Conservation (phyloP, 2,888 invertebrate species). For the Synanthedon andrenaeformis region DNA sequence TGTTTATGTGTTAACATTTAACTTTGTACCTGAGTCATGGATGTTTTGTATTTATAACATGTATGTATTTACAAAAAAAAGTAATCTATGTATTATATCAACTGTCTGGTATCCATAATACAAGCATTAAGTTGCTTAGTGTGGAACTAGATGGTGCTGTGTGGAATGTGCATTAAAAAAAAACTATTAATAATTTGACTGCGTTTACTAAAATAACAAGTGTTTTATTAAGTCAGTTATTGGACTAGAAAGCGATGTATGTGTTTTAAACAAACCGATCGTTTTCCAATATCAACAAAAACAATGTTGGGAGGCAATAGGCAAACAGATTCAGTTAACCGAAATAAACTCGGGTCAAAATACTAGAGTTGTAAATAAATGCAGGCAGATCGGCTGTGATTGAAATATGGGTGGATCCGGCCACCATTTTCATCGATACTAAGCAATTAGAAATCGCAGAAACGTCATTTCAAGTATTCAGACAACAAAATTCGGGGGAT, state of each 20-base stretch:
- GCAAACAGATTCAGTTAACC: conserved; percentile 36
- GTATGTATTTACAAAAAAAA: too few relatives aligned
- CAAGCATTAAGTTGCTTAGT: too few relatives aligned
- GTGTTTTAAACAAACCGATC: conserved; percentile 5
- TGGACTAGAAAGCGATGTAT: conserved; percentile 3
- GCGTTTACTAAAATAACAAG: too few relatives aligned
- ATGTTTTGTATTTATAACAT: too few relatives aligned
- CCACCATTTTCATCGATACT: conserved; percentile 14
- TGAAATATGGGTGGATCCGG: conserved; percentile 51
- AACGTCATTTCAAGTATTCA: neutral
- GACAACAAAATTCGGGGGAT: too few relatives aligned
- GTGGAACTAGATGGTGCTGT: too few relatives aligned
- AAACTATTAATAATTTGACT: too few relatives aligned
- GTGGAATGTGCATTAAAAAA: too few relatives aligned
- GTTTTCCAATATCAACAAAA: conserved; percentile 47
- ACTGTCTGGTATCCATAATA: too few relatives aligned
- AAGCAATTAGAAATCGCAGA: neutral
- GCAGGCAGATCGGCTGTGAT: conserved; percentile 43
- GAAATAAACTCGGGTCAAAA: conserved; percentile 47
- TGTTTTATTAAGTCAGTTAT: conserved; percentile 5
- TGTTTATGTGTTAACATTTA: too few relatives aligned
- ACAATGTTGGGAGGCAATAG: conserved; percentile 36
- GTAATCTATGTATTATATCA: too few relatives aligned
- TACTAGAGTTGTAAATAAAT: conserved; percentile 41
- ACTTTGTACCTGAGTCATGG: too few relatives aligned